A percentile compares a stretch with the other conserved stretches of the same genome.
Conservation (phyloP, 2,888 invertebrate species). For the Pomacea canaliculata region DNA sequence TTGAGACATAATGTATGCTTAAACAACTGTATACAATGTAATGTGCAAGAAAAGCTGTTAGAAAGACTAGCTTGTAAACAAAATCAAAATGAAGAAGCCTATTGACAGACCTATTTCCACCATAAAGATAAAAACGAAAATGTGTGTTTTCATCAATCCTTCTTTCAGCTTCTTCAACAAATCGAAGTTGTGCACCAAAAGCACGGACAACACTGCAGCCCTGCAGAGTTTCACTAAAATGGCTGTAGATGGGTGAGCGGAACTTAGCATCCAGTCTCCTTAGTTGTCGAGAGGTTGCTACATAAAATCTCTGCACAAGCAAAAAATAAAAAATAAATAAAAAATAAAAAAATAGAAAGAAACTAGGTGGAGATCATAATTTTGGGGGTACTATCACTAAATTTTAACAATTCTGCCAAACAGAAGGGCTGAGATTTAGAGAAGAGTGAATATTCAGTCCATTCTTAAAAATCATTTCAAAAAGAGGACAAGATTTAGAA, state of each 20-base stretch:
- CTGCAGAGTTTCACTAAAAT: slow-evolving; percentile 72
- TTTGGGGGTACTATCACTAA: no score
- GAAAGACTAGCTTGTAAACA: no score
- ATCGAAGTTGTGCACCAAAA: slow-evolving; percentile 52
- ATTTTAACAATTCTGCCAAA: no score
- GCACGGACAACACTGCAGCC: slow-evolving; percentile 65
- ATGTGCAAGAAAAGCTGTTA: no score
- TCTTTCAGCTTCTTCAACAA: slow-evolving; percentile 48
- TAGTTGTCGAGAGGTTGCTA: slow-evolving; percentile 65
- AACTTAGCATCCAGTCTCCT: slow-evolving; percentile 65
- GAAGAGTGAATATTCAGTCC: no score
- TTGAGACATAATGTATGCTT: no score
- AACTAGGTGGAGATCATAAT: no score
- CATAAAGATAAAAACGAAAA: slow-evolving; percentile 72
- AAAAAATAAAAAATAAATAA: slow-evolving; percentile 2
- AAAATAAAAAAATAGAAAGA: background rate
- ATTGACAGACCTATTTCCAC: slow-evolving; percentile 60
- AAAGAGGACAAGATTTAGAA: no score
- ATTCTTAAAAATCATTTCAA: no score
- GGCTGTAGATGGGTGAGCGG: slow-evolving; percentile 65
- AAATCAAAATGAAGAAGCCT: no score
- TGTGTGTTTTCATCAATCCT: slow-evolving; percentile 75
- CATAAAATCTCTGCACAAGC: slow-evolving; percentile 71
- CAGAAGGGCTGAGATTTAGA: no score
- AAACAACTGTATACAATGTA: no score